phyloP scores from a whole-genome alignment of 1,140 invertebrate species.

The Solenopsis fugax region DNA sequence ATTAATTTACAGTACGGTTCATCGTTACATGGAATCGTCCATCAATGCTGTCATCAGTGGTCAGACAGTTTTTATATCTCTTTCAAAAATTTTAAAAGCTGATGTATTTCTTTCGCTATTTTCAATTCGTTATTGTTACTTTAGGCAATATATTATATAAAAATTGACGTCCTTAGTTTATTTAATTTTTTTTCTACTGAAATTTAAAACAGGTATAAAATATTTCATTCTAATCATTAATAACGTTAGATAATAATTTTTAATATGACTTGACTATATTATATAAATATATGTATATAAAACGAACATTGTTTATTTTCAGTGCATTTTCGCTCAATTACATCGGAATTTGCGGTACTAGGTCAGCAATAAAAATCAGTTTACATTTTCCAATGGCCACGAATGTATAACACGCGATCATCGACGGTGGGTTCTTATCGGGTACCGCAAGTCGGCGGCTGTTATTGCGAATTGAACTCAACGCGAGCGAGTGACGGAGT shows the following conservation, averaged over 20 bases:
- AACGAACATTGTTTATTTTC: background rate
- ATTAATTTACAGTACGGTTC: constrained; percentile 44
- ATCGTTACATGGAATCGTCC: constrained; percentile 22
- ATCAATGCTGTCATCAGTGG: background rate
- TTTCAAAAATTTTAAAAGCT: background rate
- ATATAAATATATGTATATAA: background rate
- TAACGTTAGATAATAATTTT: background rate
- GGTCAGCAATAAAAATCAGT: constrained; percentile 28
- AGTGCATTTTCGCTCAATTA: constrained; percentile 11
- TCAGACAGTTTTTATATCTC: constrained; percentile 7
- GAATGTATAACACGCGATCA: constrained; percentile 48
- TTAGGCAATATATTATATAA: background rate
- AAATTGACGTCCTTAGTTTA: background rate
- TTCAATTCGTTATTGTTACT: constrained; percentile 10
- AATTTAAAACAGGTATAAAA: background rate
- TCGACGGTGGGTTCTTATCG: constrained; percentile 39
- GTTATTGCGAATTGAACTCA: constrained; percentile 58
- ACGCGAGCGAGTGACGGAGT: constrained; percentile 4
- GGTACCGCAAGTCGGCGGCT: constrained; percentile 1
- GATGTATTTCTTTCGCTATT: background rate
- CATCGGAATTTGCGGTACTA: background rate
- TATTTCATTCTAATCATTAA: constrained; percentile 9
- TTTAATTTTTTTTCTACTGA: background rate
- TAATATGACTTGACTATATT: background rate
- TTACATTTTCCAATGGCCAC: constrained; percentile 44